These are phyloP conservation scores for Pelodiscus sinensis DNA, from an alignment of 2,113 vertebrate genomes.

Conservation along the genomic window DNA sequence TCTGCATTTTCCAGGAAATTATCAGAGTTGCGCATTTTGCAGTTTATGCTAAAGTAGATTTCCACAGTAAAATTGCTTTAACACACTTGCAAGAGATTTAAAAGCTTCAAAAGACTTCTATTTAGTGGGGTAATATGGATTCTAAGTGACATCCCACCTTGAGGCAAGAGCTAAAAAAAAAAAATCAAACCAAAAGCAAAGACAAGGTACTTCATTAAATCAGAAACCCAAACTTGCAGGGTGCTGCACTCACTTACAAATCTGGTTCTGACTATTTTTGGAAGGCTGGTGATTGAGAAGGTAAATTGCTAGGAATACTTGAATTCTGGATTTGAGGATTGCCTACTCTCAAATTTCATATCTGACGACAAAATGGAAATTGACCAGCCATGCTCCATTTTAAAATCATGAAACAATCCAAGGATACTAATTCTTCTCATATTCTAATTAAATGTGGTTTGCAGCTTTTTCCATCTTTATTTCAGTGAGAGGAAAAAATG, in stretches of 20 bases:
- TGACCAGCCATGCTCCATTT: not conserved
- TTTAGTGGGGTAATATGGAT: not conserved
- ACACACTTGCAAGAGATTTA: rapidly evolving
- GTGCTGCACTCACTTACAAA: not conserved
- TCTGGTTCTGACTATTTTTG: not conserved
- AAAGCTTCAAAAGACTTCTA: not conserved
- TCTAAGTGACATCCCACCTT: not conserved
- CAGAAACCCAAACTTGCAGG: not conserved
- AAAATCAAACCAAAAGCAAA: not conserved
- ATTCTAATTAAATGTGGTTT: constrained; percentile 46
- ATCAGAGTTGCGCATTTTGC: not conserved
- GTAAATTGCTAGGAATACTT: not conserved
- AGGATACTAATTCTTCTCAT: constrained; percentile 38
- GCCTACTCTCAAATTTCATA: not conserved
- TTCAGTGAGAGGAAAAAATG: constrained; percentile 3
- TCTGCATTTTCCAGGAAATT: not conserved
- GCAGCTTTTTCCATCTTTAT: not conserved
- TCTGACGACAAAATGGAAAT: not conserved
- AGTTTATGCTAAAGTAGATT: not conserved
- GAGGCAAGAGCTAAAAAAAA: rapidly evolving
- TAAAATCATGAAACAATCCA: not conserved
- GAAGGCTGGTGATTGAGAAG: not conserved
- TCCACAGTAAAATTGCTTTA: not conserved
- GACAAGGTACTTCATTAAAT: not conserved
- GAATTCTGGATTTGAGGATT: not conserved